Evolutionary conservation across 2,113 vertebrate genomes (phyloP).

Genomic region (Podarcis raffonei): DNA sequence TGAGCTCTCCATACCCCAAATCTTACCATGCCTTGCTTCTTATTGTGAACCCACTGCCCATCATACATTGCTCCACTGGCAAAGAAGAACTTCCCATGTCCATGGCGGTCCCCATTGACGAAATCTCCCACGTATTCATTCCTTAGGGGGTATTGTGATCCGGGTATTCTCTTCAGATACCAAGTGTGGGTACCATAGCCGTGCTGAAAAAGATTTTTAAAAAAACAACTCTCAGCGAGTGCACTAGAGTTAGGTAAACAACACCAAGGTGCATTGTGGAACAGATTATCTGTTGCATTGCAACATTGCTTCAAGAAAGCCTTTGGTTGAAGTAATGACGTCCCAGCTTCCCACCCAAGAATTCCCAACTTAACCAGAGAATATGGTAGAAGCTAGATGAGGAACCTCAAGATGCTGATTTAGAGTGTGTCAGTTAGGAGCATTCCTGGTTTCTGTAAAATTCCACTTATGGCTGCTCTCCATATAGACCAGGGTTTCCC

Average conservation of each 20-base stretch:
- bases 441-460: background rate
- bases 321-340: background rate
- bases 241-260: background rate
- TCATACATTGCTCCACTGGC: constrained; percentile 81
- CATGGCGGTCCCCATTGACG: constrained; percentile 80
- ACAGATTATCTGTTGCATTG: background rate
- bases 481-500: too few species aligned
- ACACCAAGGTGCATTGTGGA: background rate
- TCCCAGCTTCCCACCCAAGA: background rate
- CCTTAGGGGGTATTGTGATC: constrained; percentile 78
- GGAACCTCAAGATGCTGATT: too few species aligned
- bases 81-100: constrained; percentile 82
- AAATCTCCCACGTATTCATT: constrained; percentile 87
- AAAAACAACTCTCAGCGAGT: accelerated
- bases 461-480: background rate
- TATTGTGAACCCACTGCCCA: constrained; percentile 84
- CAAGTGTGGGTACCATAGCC: constrained; percentile 85
- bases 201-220: constrained; percentile 76
- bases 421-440: background rate
- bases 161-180: constrained; percentile 73
- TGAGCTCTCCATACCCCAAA: background rate
- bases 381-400: too few species aligned
- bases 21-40: constrained; percentile 85
- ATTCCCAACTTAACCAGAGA: background rate
- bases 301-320: background rate